Percentiles rank a stretch among this genome's conserved stretches.
Evolutionary conservation across 2,113 vertebrate species (phyloP).

Genomic region (Rana temporaria): DNA sequence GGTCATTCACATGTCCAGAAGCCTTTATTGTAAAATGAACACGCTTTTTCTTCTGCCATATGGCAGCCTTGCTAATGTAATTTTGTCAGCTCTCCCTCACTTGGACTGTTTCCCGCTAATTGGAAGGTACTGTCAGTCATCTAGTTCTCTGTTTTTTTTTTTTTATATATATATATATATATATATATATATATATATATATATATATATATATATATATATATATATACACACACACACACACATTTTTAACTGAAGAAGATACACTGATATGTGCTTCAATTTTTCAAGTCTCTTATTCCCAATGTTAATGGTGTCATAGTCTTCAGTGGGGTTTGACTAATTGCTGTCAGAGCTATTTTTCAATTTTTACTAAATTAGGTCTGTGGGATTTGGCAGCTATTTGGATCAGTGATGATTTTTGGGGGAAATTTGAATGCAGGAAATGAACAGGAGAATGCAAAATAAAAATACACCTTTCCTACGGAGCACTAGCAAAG

Average conservation of each 20-base stretch:
- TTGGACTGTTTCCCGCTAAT: constrained; percentile 53
- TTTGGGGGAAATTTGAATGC: constrained; percentile 34
- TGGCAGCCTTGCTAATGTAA: constrained; percentile 44
- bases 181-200: too few relatives aligned
- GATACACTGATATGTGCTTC: constrained; percentile 49
- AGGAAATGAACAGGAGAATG: constrained; percentile 7
- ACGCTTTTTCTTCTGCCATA: constrained; percentile 29
- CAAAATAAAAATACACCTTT: constrained; percentile 17
- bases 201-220: too few relatives aligned
- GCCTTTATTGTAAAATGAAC: constrained; percentile 22
- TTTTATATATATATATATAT: too few relatives aligned
- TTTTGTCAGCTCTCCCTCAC: constrained; percentile 56
- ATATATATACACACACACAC: too few relatives aligned
- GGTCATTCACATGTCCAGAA: constrained; percentile 48
- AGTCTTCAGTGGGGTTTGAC: constrained; percentile 53
- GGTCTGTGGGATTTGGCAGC: constrained; percentile 48
- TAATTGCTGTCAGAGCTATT: constrained; percentile 56
- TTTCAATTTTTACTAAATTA: constrained; percentile 51
- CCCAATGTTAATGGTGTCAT: constrained; percentile 57
- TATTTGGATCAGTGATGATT: constrained; percentile 27
- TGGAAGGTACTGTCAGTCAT: constrained; percentile 56
- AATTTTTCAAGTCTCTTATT: constrained; percentile 52
- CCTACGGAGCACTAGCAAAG: neutral
- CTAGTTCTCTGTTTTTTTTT: constrained; percentile 42
- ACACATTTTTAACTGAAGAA: constrained; percentile 20